Conservation (phyloP, 2,888 invertebrate genomes). For the Tetragonula carbonaria region DNA sequence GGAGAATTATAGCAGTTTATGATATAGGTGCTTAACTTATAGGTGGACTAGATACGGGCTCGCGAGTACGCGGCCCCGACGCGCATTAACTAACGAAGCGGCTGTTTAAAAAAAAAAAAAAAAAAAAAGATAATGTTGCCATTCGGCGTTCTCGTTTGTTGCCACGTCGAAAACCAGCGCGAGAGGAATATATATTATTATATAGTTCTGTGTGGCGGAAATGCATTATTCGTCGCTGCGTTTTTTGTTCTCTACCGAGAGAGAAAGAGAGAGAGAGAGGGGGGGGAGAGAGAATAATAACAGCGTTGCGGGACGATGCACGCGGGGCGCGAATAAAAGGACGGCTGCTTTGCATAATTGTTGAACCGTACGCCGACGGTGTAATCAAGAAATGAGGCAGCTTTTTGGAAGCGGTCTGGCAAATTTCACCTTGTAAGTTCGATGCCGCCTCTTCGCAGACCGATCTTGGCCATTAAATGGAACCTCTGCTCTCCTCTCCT, state of each 20-base stretch:
- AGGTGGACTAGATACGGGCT: not conserved
- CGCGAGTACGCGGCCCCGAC: not conserved
- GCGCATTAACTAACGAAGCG: not conserved
- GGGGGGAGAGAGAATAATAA: slow-evolving; percentile 60
- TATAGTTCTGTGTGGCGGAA: slow-evolving; percentile 54
- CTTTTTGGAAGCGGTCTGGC: slow-evolving; percentile 65
- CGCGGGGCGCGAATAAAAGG: slow-evolving; percentile 69
- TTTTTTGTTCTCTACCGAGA: slow-evolving; percentile 57
- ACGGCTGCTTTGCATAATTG: slow-evolving; percentile 74
- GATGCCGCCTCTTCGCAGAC: slow-evolving; percentile 58
- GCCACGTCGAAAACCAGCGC: not conserved
- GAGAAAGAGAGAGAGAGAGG: too few relatives aligned
- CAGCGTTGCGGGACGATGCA: slow-evolving; percentile 63
- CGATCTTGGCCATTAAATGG: slow-evolving; percentile 52
- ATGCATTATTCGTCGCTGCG: slow-evolving; percentile 51
- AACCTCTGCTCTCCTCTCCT: not conserved
- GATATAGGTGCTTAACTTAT: not conserved
- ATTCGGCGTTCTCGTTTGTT: slow-evolving; percentile 19
- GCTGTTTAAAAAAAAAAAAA: not conserved
- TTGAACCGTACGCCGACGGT: slow-evolving; percentile 66
- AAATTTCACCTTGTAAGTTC: slow-evolving; percentile 68
- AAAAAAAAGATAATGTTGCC: not conserved
- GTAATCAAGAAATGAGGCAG: slow-evolving; percentile 73
- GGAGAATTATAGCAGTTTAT: slow-evolving; percentile 28
- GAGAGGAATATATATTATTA: slow-evolving; percentile 31